phyloP scores from a whole-genome alignment of 2,113 vertebrate species.

The Apteryx mantelli region DNA sequence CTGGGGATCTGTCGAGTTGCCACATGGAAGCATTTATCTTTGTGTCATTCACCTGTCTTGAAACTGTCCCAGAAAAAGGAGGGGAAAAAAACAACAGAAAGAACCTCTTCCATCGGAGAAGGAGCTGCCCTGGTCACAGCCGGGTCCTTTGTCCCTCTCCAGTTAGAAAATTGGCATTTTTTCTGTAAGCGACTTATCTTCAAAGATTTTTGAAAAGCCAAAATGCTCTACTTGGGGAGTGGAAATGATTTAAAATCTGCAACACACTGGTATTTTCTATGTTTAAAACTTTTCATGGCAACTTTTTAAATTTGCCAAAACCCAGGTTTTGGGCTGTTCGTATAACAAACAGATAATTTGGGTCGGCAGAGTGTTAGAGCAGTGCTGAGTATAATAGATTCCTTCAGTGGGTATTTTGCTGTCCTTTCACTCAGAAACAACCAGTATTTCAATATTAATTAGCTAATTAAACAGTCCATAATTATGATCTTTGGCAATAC shows the following conservation, averaged over 20 bases:
- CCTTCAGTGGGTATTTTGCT: background rate
- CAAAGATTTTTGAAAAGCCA: background rate
- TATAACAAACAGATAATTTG: background rate
- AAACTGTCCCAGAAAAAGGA: background rate
- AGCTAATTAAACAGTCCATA: too few relatives aligned
- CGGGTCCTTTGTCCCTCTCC: background rate
- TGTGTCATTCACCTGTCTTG: background rate
- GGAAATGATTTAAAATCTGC: background rate
- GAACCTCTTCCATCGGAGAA: background rate
- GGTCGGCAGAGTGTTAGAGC: background rate
- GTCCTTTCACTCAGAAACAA: background rate
- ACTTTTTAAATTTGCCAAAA: background rate
- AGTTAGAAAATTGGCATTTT: background rate
- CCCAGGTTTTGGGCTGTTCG: background rate
- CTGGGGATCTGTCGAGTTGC: background rate
- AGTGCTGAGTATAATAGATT: background rate
- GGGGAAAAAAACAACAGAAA: background rate
- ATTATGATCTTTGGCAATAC: background rate
- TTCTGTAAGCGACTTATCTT: background rate
- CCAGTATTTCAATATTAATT: background rate
- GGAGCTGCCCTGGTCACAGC: background rate
- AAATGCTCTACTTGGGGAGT: background rate
- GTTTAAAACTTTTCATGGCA: background rate
- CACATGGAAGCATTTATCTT: fast-evolving
- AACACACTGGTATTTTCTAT: background rate